Base-by-base conservation (phyloP, 2,113 vertebrate genomes). In the Ploceus nigricollis region DNA sequence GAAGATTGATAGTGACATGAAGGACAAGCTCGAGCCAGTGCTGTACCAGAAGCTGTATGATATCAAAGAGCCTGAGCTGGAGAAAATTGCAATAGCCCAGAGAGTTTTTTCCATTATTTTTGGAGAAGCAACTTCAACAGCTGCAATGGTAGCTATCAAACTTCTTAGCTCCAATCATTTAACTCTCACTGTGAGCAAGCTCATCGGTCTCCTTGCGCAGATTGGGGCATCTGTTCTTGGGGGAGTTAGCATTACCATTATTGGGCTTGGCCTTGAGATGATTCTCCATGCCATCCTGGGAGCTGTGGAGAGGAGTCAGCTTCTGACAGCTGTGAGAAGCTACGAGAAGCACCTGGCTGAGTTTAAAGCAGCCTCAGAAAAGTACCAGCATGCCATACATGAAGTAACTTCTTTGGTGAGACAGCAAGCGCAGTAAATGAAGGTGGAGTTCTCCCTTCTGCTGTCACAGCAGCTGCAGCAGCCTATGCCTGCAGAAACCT, bases 1-100 rank as follows among this genome's bases (percentile, higher is more conserved):
- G 90, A 98, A 98, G 81, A 97, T 98, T 35, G 98, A 98, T 10
- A 96, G 87, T 13, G 94, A 97, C 77, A 91, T 98, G 68, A 98
- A 97, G 87, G 96, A 98, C 66, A 98, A 97, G 72, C 94, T 98
- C 4, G 98, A 98, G 81, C 98, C 98, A 39, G 97, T 97, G 23
- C 95, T 98, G 39, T 98, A 98, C 10, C 97, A 97, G 91, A 98
- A 97, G 71, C 97, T 98, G 3, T 98, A 97, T 56, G 98, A 98
- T 24, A 97, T 98, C 82, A 98, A 98, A 81, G 97, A 98, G 93
- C 97, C 94, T 0, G 98, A 98, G 84, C 7, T 98, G 58, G 98
- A 98, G 75, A 98, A 98, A 97, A 98, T 98, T 70, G 98, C 96
- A 40, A 97, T 98, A 80, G 98, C 97, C 48, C 97, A 98, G 23